A percentile compares a stretch with the other conserved stretches of the same genome.
Conservation (phyloP, 2,113 vertebrate genomes). For the Misgurnus anguillicaudatus region DNA sequence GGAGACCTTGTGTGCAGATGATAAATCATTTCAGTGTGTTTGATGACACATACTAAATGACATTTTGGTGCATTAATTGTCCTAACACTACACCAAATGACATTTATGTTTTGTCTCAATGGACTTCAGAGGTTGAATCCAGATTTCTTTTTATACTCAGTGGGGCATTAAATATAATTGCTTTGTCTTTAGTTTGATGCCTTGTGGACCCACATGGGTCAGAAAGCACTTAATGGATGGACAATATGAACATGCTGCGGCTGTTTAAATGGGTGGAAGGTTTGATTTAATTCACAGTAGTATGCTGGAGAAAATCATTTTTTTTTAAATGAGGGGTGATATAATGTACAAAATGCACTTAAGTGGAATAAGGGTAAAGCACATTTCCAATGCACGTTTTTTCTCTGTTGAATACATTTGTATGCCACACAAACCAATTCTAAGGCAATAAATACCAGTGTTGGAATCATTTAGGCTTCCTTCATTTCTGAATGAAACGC, state of each 20-base stretch:
- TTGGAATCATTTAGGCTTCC: constrained; percentile 1
- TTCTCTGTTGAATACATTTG: constrained; percentile 19
- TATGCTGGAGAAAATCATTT: constrained; percentile 4
- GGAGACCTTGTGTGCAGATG: background rate
- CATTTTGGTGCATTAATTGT: constrained; percentile 20
- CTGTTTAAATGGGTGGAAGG: constrained; percentile 16
- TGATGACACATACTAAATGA: constrained; percentile 15
- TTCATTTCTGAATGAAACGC: background rate
- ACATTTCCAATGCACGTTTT: constrained; percentile 22
- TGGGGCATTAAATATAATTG: constrained; percentile 33
- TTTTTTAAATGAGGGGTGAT: background rate
- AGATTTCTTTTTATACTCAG: constrained; percentile 18
- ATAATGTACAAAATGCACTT: constrained; percentile 26
- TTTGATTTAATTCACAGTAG: constrained; percentile 14
- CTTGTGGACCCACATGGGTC: constrained; percentile 18
- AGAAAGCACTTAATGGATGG: constrained; percentile 28
- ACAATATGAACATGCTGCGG: constrained; percentile 3
- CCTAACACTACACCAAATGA: background rate
- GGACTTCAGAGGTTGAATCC: constrained; percentile 9
- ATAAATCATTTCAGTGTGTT: constrained; percentile 12
- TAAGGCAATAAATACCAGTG: constrained; percentile 34
- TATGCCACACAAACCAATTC: constrained; percentile 6
- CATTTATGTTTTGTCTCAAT: constrained; percentile 1
- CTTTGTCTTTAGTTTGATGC: constrained; percentile 35
- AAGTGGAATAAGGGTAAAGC: constrained; percentile 14